Evolutionary conservation across 2,113 vertebrate genomes (phyloP), one percentile per base, ranked within the genome.

Genomic region (Plotosus lineatus): DNA sequence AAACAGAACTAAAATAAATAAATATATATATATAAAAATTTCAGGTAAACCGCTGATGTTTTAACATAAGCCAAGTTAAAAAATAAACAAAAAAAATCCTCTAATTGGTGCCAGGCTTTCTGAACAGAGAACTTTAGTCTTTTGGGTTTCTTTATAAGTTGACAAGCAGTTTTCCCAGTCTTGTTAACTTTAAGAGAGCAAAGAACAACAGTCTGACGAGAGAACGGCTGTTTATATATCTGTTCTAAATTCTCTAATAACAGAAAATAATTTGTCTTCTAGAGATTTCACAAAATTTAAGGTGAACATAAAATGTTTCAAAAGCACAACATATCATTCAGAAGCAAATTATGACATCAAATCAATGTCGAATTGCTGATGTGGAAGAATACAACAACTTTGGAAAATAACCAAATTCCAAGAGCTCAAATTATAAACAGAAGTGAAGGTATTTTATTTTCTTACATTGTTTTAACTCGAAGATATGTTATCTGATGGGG

Each of bases 361-460:
- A 60, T 31, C 11, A 1, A 19, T 63, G 6, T 23, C 21, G 36
- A 28, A 15, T 6, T 60, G 26, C 33, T 63, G 31, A 2, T 63
- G 7, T 63, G 33, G 31, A 9, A 33, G 17, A 63, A 36, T 63
- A 38, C 23, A 66, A 12, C 3, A 5, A 0, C 11, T 46, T 58
- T 58, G n/a, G 10, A 58, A 58, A 26, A 58, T 58, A 28, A 26
- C 28, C n/a, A 14, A 31, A 60, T 15, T 60, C 4, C 15, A 1
- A 7, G 17, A 19, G 2, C 15, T 21, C 33, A 10, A 8, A 0
- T 60, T 6, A 19, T 19, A 6, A 65, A 38, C 15, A 38, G 60
- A 40, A 42, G 63, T 23, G 63, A n/a, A n/a, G n/a, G n/a, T n/a
- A n/a, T 68, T 68, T 42, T n/a, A 23, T 68, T 68, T n/a, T 42